These are phyloP conservation scores for Hedychridium roseum DNA, from an alignment of 2,888 invertebrate species.

Conservation along the genomic window DNA sequence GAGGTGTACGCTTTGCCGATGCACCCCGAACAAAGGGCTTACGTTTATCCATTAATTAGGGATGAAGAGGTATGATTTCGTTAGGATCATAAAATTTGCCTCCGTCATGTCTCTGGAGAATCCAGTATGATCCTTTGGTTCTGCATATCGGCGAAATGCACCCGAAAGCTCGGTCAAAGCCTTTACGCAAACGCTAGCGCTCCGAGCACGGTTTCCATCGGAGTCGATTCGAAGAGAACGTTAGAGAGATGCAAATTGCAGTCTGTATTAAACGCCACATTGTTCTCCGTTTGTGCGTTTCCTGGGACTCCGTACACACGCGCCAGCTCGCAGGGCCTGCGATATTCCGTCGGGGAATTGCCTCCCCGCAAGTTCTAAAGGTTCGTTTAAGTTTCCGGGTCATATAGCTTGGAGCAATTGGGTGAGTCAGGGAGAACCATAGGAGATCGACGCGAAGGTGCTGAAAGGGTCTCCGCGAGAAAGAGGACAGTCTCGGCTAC, in stretches of 20 bases:
- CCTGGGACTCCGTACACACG: conserved; percentile 23
- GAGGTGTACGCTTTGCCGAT: no score
- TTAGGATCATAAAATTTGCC: no score
- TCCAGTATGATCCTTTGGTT: no score
- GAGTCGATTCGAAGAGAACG: conserved; percentile 16
- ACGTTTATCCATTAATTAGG: no score
- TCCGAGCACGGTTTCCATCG: no score
- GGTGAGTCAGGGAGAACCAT: conserved; percentile 3
- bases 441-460: not conserved
- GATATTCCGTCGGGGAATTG: conserved; percentile 36
- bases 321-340: conserved; percentile 17
- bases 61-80: no score
- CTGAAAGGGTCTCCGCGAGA: no score
- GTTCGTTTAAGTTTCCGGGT: conserved; percentile 50
- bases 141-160: conserved; percentile 17
- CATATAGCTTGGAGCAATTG: conserved; percentile 28
- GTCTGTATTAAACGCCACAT: conserved; percentile 31
- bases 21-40: no score
- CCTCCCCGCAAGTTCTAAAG: conserved; percentile 39
- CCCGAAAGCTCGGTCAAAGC: conserved; percentile 19
- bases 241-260: conserved; percentile 42
- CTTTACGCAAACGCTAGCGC: conserved; percentile 18
- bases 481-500: no score
- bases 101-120: no score
- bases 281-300: conserved; percentile 27